Evolutionary conservation across 2,797 vertebrate species (phyloP), one percentile per base, ranked within the genome.

Genomic region (Enteromius thamalakanensis): DNA sequence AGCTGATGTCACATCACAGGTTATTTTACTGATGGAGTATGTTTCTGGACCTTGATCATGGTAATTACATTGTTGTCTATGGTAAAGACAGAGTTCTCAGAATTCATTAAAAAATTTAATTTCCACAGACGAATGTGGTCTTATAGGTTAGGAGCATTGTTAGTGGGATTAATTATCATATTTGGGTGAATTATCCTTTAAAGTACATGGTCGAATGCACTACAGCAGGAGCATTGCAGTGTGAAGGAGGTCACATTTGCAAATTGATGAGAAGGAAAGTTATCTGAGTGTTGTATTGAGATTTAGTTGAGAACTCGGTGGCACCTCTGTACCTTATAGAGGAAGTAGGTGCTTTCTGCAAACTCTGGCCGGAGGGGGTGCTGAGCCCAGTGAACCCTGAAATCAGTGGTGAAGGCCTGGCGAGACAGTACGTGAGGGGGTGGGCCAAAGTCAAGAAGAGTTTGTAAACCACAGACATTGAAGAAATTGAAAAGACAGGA

Each of bases 261-360:
- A n/a, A 1, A 12, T 11, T 62, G 53, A 58, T 9, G n/a, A 23
- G 21, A n/a, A 17, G 6, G 14, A 53, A 71, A 42, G 19, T 60
- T 0, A 45, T n/a, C 6, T 10, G n/a, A 58, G 53, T 76, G n/a
- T 74, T 74, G 51, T 9, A 75, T 9, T 58, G 23, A 77, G n/a
- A 47, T 60, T 64, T 32, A 40, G 42, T 23, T 51, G 17, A 55
- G 62, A 75, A 75, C 60, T 2, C 23, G 19, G 19, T 75, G 23
- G n/a, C 42, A 32, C 15, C 42, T 37, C 15, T 37, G 21, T 94
- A 98, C 98, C 95, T 99, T 99, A 89, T 97, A 99, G 81, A 99
- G 94, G 93, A 99, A 99, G 89, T 99, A 99, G 84, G 98, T 99
- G 93, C 98, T 99, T 91, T 99, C 98, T 87, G 98, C 98, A 96